Evolutionary conservation across 1,140 invertebrate species (phyloP), one percentile per base, ranked within the genome.

Genomic region (Thaumatotibia leucotreta): DNA sequence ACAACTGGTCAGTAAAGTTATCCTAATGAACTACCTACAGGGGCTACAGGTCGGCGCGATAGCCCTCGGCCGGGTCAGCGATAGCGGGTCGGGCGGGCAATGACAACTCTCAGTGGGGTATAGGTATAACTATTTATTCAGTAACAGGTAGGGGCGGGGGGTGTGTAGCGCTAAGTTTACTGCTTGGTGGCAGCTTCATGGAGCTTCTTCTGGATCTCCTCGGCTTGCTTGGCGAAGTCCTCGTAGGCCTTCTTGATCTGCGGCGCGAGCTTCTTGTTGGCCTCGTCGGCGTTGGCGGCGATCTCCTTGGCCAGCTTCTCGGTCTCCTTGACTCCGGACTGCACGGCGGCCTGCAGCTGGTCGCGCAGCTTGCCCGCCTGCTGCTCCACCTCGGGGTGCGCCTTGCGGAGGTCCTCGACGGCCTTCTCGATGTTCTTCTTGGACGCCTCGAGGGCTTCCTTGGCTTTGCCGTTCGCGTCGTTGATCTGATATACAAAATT

Each of bases 1-100:
- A 20, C 17, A 20, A 29, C 8, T 20, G 39, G 39, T 45, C 39
- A 45, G 39, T 45, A 4, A 29, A 29, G 2, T 20, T 6, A 5
- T 17, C 20, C 6, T 8, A 5, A n/a, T n/a, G n/a, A n/a, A n/a
- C 3, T 45, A 45, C 20, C 14, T 20, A 45, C 39, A n/a, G n/a
- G n/a, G n/a, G n/a, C 39, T 45, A 45, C 39, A 39, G 32, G 32
- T 11, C 32, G 11, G 14, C 1, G 39, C 39, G n/a, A 6, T 45
- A 9, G 27, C 27, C n/a, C n/a, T n/a, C n/a, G n/a, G 33, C 31
- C 3, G 33, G 11, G 39, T 1, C 96, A 95, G 79, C 91, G 97
- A 6, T 95, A 96, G 97, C n/a, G 96, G 52, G 66, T 75, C 23
- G 52, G 23, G 52, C 50, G 58, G 27, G 11, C 58, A 35, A 22